A percentile compares a stretch with the other conserved stretches of the same genome.
phyloP scores from a whole-genome alignment of 2,113 vertebrate genomes.

The Anarrhichthys ocellatus region DNA sequence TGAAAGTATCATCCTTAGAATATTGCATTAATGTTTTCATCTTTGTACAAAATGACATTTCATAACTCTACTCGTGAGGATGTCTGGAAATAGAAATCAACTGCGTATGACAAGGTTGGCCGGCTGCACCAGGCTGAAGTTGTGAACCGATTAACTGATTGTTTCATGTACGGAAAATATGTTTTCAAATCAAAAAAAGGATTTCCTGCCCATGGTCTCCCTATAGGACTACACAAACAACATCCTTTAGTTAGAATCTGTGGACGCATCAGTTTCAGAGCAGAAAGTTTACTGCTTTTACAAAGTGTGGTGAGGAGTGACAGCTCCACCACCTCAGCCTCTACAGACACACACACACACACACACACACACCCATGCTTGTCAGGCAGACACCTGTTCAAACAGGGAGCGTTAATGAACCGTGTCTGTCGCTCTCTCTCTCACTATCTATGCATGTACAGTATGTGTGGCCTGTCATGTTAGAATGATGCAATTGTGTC shows the following conservation, averaged over 20 bases:
- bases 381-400: conserved; percentile 81
- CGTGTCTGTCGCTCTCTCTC: conserved; percentile 36
- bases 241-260: conserved; percentile 14
- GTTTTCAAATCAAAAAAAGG: neutral
- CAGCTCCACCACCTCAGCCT: conserved; percentile 35
- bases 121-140: neutral
- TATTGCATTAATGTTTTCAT: neutral
- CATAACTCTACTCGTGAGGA: neutral
- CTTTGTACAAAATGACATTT: neutral
- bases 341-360: conserved; percentile 13
- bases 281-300: conserved; percentile 50
- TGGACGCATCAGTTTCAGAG: conserved; percentile 41
- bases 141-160: neutral
- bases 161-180: neutral
- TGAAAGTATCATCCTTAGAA: neutral
- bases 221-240: conserved; percentile 5
- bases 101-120: neutral
- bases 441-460: conserved; percentile 27
- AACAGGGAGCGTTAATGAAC: conserved; percentile 80
- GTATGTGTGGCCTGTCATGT: conserved; percentile 55
- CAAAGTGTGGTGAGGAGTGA: conserved; percentile 58
- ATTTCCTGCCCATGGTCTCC: neutral
- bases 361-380: conserved; percentile 41
- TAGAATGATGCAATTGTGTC: conserved; percentile 26
- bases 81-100: neutral